phyloP scores from a whole-genome alignment of 1,140 invertebrate species.

The Zaprionus lachaisei region DNA sequence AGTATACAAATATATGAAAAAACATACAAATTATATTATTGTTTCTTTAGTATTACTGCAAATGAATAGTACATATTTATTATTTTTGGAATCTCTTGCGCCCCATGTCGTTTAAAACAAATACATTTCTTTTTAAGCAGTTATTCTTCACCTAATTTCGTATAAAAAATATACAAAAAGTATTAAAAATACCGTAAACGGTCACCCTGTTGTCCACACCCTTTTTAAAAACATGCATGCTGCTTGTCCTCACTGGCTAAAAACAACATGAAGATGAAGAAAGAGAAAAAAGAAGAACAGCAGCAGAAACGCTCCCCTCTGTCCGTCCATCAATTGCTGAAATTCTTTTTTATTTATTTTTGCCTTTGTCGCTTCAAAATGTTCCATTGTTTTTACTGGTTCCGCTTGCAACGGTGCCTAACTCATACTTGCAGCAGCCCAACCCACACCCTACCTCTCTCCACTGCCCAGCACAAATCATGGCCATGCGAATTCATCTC shows the following conservation, averaged over 20 bases:
- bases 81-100: too few relatives aligned
- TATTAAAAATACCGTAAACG: too few relatives aligned
- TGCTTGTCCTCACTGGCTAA: conserved; percentile 62
- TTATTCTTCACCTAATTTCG: too few relatives aligned
- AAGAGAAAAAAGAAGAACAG: conserved; percentile 21
- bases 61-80: too few relatives aligned
- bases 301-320: not conserved
- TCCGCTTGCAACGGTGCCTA: conserved; percentile 25
- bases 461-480: conserved; percentile 68
- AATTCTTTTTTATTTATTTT: conserved; percentile 42
- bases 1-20: too few relatives aligned
- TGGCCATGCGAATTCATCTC: conserved; percentile 77
- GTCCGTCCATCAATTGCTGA: conserved; percentile 67
- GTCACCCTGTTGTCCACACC: not conserved
- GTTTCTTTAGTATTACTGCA: too few relatives aligned
- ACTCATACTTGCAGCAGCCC: not conserved
- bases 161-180: too few relatives aligned
- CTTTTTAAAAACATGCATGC: conserved; percentile 53
- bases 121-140: too few relatives aligned
- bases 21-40: too few relatives aligned
- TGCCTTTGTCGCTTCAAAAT: conserved; percentile 54
- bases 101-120: too few relatives aligned
- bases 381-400: conserved; percentile 76
- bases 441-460: conserved; percentile 3
- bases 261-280: conserved; percentile 36